phyloP scores from a whole-genome alignment of 2,113 vertebrate genomes.

The Eretmochelys imbricata region DNA sequence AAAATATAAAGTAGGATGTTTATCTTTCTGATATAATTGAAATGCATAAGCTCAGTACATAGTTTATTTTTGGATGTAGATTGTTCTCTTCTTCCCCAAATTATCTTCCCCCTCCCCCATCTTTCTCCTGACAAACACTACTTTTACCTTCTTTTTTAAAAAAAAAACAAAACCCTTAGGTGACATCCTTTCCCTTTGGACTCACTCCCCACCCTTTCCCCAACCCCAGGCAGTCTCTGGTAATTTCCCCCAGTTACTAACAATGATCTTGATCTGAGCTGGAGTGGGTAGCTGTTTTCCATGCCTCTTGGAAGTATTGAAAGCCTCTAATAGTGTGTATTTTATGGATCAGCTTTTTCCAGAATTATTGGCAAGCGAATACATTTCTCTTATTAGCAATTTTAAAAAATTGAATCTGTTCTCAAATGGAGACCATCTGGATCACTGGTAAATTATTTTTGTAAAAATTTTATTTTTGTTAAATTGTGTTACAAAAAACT shows the following conservation, averaged over 20 bases:
- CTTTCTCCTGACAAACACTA: not conserved
- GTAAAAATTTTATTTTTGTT: not conserved
- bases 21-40: not conserved
- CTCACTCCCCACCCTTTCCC: not conserved
- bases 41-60: not conserved
- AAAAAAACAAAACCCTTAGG: not conserved
- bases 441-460: not conserved
- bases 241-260: not conserved
- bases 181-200: fast-evolving
- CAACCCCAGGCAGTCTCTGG: not conserved
- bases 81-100: not conserved
- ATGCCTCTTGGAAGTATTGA: not conserved
- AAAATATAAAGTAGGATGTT: not conserved
- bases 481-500: not conserved
- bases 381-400: constrained; percentile 19
- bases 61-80: not conserved
- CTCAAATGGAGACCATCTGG: not conserved
- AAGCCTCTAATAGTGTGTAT: not conserved
- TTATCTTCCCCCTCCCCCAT: not conserved
- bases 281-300: not conserved
- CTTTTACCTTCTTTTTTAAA: not conserved
- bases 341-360: constrained; percentile 19
- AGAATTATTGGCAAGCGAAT: not conserved
- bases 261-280: not conserved
- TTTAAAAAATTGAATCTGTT: constrained; percentile 8